Percentiles rank a stretch among this genome's conserved stretches.
These are phyloP conservation scores for Falco rusticolus DNA, from an alignment of 2,797 vertebrate genomes.

Conservation along the genomic window DNA sequence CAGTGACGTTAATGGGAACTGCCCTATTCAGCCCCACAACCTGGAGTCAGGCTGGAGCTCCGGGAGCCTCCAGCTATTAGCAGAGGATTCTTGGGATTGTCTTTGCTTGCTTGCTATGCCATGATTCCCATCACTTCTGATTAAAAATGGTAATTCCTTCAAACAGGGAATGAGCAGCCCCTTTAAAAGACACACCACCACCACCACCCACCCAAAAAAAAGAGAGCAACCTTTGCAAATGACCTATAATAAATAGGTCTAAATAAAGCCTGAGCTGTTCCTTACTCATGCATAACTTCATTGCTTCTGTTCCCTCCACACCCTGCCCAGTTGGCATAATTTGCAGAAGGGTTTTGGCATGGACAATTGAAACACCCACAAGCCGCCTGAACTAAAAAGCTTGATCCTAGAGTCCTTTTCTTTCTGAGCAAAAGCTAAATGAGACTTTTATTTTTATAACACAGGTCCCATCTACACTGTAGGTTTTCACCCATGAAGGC, in stretches of 20 bases:
- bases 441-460: not conserved
- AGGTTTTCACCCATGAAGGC: not conserved
- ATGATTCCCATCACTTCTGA: not conserved
- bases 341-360: conserved; percentile 35
- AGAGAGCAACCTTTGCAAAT: not conserved
- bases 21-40: not conserved
- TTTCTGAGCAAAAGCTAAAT: not conserved
- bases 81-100: not conserved
- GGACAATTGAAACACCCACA: conserved; percentile 38
- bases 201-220: accelerated
- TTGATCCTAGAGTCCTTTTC: not conserved
- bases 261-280: conserved; percentile 50
- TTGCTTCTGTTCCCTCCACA: conserved; percentile 36
- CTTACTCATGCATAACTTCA: conserved; percentile 56
- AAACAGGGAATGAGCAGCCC: not conserved
- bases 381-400: conserved; percentile 24
- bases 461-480: not conserved
- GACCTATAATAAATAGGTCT: conserved; percentile 18
- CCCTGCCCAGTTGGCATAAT: conserved; percentile 26
- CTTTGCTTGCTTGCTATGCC: not conserved
- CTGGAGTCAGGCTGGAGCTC: not conserved
- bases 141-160: not conserved
- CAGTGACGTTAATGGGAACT: not conserved
- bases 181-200: not conserved
- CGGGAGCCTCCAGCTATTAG: not conserved